Percentiles rank a stretch among this genome's conserved stretches.
phyloP scores from a whole-genome alignment of 2,797 vertebrate species.

The Leptatherina wallacei region DNA sequence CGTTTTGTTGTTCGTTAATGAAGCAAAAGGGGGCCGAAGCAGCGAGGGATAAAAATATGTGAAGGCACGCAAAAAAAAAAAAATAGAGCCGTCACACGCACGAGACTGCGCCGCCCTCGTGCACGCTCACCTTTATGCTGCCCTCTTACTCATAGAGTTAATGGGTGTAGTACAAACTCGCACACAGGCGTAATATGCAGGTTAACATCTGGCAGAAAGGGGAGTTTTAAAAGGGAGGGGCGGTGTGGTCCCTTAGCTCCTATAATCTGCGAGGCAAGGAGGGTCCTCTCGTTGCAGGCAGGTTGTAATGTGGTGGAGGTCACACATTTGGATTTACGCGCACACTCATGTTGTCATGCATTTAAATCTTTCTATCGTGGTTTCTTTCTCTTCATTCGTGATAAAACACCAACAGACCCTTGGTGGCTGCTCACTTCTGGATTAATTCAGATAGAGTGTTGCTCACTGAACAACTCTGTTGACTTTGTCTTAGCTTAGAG shows the following conservation, averaged over 20 bases:
- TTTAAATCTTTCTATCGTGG: conserved; percentile 28
- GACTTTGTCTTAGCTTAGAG: conserved; percentile 59
- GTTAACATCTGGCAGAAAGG: conserved; percentile 69
- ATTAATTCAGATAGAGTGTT: conserved; percentile 43
- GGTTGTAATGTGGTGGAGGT: conserved; percentile 65
- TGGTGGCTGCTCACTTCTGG: conserved; percentile 17
- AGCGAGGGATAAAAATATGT: conserved; percentile 72
- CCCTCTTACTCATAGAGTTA: conserved; percentile 40
- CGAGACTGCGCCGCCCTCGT: conserved; percentile 17
- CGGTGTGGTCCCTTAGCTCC: conserved; percentile 63
- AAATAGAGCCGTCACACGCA: conserved; percentile 57
- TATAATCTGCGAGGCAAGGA: conserved; percentile 75
- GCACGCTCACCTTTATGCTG: conserved; percentile 52
- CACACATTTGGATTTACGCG: conserved; percentile 28
- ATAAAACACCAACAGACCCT: conserved; percentile 32
- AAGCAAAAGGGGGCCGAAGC: conserved; percentile 62
- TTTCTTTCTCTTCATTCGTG: conserved; percentile 59
- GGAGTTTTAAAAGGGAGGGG: conserved; percentile 57
- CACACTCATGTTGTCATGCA: conserved; percentile 39
- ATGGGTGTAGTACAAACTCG: conserved; percentile 29
- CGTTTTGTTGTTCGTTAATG: conserved; percentile 80
- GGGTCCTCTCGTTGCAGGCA: conserved; percentile 68
- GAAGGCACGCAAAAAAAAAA: conserved; percentile 51
- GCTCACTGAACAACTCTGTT: conserved; percentile 58
- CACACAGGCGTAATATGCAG: conserved; percentile 54